Conservation (phyloP, 2,888 invertebrate genomes). For the Iselma pallidipennis region DNA sequence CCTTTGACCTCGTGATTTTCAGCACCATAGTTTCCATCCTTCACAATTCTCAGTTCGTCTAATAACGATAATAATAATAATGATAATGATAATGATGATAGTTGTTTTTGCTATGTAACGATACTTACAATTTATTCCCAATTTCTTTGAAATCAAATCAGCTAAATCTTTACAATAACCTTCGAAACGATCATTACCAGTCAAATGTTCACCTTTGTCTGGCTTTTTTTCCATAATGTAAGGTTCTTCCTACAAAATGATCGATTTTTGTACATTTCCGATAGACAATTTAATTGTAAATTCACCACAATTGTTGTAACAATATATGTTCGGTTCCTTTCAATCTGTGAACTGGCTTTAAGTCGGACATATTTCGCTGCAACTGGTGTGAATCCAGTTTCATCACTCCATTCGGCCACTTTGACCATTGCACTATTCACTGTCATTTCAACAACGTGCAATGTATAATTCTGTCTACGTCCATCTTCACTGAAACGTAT, state of each 20-base stretch:
- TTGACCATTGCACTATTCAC: conserved; percentile 91
- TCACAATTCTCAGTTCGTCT: conserved; percentile 85
- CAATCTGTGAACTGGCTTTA: conserved; percentile 71
- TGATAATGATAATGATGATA: neutral
- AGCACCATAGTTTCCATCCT: conserved; percentile 82
- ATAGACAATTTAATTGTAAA: conserved; percentile 25
- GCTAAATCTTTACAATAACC: conserved; percentile 94
- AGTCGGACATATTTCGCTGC: conserved; percentile 77
- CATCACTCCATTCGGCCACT: conserved; percentile 88
- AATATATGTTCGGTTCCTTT: conserved; percentile 82
- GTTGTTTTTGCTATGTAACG: neutral
- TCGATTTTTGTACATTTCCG: neutral
- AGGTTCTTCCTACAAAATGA: conserved; percentile 74
- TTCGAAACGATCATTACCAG: conserved; percentile 79
- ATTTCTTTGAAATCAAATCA: conserved; percentile 75
- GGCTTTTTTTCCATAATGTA: conserved; percentile 79
- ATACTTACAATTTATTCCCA: conserved; percentile 83
- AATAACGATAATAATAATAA: conserved; percentile 39
- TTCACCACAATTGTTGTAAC: conserved; percentile 80
- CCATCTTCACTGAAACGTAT: conserved; percentile 91
- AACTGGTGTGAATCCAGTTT: conserved; percentile 72
- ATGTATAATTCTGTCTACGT: conserved; percentile 82
- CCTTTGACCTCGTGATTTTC: conserved; percentile 74
- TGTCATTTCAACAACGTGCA: conserved; percentile 92
- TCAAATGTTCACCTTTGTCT: conserved; percentile 66